phyloP scores from a whole-genome alignment of 2,888 invertebrate genomes.

The Pyrgus malvae region DNA sequence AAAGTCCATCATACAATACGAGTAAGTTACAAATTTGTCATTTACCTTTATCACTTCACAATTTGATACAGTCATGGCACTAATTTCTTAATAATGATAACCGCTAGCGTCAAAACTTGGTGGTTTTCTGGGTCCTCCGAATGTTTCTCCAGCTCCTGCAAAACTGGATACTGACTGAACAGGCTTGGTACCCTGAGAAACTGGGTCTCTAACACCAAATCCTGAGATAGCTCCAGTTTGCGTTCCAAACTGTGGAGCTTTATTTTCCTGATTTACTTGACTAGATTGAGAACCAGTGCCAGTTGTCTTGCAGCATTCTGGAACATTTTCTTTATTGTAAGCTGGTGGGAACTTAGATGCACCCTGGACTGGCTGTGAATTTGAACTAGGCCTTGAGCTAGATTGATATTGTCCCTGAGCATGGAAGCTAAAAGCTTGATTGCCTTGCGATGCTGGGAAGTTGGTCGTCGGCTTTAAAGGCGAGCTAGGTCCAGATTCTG shows the following conservation, averaged over 20 bases:
- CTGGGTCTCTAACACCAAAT: conserved; percentile 24
- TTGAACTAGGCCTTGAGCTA: background rate
- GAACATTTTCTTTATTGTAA: background rate
- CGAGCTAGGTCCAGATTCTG: background rate
- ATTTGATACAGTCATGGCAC: conserved; percentile 15
- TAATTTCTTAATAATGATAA: conserved; percentile 56
- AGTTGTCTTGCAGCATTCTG: conserved; percentile 1
- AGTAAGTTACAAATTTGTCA: background rate
- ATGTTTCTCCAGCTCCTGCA: conserved; percentile 54
- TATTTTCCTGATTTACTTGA: background rate
- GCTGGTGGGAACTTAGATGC: conserved; percentile 15
- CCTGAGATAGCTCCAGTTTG: background rate
- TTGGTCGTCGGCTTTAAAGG: background rate
- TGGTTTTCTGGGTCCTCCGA: conserved; percentile 57
- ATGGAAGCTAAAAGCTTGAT: background rate
- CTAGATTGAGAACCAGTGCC: conserved; percentile 25
- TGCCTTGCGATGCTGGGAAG: background rate
- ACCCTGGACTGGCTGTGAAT: conserved; percentile 7
- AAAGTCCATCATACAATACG: conserved; percentile 1
- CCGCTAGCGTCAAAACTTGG: conserved; percentile 67
- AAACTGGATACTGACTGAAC: conserved; percentile 36
- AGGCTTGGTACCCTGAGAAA: conserved; percentile 33
- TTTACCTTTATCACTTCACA: conserved; percentile 6
- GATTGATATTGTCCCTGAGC: background rate
- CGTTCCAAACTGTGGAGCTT: background rate